Percentiles rank a stretch among this genome's conserved stretches.
Conservation (phyloP, 2,888 invertebrate genomes). For the Miltochrista miniata region DNA sequence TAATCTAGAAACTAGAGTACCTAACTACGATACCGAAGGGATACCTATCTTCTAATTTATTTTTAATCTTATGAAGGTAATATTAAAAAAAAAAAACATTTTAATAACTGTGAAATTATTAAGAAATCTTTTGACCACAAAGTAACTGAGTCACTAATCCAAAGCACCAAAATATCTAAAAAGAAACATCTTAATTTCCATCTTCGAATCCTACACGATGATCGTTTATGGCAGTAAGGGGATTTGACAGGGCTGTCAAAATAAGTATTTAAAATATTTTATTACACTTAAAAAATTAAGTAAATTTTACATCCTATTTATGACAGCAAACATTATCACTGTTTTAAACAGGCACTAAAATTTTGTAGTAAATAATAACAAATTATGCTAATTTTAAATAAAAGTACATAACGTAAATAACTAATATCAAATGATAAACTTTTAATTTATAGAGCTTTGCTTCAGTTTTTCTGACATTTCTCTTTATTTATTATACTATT, state of each 20-base stretch:
- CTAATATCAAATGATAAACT: too few species aligned
- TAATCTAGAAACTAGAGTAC: too few species aligned
- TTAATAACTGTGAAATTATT: constrained; percentile 33
- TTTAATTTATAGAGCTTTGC: too few species aligned
- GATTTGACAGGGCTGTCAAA: constrained; percentile 23
- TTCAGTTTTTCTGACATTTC: too few species aligned
- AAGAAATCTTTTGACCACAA: constrained; percentile 25
- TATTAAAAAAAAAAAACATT: constrained; percentile 17
- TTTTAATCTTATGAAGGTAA: constrained; percentile 4
- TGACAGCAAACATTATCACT: too few species aligned
- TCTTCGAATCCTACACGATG: constrained; percentile 57
- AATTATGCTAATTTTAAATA: too few species aligned
- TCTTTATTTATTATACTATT: too few species aligned
- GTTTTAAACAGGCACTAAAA: too few species aligned
- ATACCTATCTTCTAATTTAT: too few species aligned
- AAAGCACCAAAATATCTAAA: constrained; percentile 35
- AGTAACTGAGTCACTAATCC: constrained; percentile 33
- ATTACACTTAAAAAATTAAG: not conserved
- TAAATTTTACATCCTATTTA: not conserved
- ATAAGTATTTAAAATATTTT: not conserved
- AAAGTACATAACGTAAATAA: too few species aligned
- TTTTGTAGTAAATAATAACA: too few species aligned
- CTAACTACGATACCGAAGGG: too few species aligned
- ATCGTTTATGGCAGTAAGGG: constrained; percentile 46
- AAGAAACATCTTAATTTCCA: constrained; percentile 47